Evolutionary conservation across 30 jellyfish, hydroid and myxozoan genomes (phyloP), one percentile per base, ranked within the genome.

Genomic region (Hydractinia echinata): DNA sequence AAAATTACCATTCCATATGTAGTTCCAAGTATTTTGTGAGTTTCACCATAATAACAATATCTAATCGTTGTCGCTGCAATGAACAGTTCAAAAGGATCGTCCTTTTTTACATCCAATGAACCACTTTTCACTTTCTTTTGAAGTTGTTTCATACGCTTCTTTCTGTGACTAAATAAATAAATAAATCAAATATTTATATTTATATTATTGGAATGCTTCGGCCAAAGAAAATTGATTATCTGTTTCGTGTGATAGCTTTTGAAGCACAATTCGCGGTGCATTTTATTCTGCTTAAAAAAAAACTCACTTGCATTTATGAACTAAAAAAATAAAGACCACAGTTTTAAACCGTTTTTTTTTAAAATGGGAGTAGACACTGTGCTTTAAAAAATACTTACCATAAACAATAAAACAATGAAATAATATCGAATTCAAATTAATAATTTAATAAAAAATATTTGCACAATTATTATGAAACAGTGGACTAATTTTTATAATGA

Each of bases 1-100:
- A 94, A 81, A 14, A 94, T 84, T 52, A 94, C 89, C 99, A 94
- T 94, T n/a, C 99, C 99, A 82, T 74, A 88, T 6, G 99, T 94
- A 79, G 79, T 94, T 5, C 99, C 99, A 76, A 94, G 96, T 73
- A 94, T 82, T 69, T 88, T 94, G 56, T 94, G 97, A 15, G 99
- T 88, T 50, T 94, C 99, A 14, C 85, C 85, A 74, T 94, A 94
- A 79, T 84, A 94, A 73, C 97, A 87, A 68, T 87, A 94, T 55
- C 99, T 79, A 3, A 94, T 94, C 20, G 92, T 84, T 21, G 99
- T 88, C 7, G 99, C 96, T 10, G 96, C 91, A 60, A 94, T 78
- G 79, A 94, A 94, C 52, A 89, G 79, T 69, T 94, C 99, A 85
- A 94, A 94, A 48, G 96, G 97, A 52, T 94, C 96, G 69, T 94